These are phyloP conservation scores for Oryzias celebensis DNA, from an alignment of 2,113 vertebrate genomes.

Conservation along the genomic window DNA sequence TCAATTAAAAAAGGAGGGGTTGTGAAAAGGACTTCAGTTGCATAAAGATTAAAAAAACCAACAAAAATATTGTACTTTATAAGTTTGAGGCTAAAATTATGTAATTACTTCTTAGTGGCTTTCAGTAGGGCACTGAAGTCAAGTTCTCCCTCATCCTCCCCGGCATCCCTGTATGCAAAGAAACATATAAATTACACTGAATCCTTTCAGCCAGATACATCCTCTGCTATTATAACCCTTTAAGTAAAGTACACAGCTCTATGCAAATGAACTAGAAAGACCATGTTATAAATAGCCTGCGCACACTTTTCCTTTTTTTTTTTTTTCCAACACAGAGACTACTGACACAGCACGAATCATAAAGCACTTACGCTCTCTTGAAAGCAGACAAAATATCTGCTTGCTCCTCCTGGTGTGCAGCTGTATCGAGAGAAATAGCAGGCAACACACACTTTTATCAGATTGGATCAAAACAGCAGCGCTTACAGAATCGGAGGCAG, in stretches of 20 bases:
- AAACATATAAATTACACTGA: constrained; percentile 9
- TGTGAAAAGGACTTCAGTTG: background rate
- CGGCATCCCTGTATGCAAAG: constrained; percentile 70
- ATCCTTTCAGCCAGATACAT: background rate
- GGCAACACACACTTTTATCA: constrained; percentile 30
- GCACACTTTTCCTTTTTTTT: background rate
- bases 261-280: constrained; percentile 7
- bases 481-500: constrained; percentile 17
- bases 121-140: constrained; percentile 89
- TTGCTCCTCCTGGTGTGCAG: constrained; percentile 58
- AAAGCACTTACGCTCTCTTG: constrained; percentile 81
- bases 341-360: constrained; percentile 15
- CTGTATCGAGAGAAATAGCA: constrained; percentile 67
- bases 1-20: constrained; percentile 4
- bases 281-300: constrained; percentile 17
- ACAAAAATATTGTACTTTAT: background rate
- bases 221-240: background rate
- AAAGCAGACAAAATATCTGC: constrained; percentile 80
- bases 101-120: constrained; percentile 83
- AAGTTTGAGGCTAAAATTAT: background rate
- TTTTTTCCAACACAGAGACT: background rate
- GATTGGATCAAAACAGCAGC: constrained; percentile 40
- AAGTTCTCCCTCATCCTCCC: constrained; percentile 82
- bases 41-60: background rate
- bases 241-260: background rate